A percentile compares a stretch with the other conserved stretches of the same genome.
phyloP scores from a whole-genome alignment of 2,888 invertebrate species.

The Xestoiulus laeticollis region DNA sequence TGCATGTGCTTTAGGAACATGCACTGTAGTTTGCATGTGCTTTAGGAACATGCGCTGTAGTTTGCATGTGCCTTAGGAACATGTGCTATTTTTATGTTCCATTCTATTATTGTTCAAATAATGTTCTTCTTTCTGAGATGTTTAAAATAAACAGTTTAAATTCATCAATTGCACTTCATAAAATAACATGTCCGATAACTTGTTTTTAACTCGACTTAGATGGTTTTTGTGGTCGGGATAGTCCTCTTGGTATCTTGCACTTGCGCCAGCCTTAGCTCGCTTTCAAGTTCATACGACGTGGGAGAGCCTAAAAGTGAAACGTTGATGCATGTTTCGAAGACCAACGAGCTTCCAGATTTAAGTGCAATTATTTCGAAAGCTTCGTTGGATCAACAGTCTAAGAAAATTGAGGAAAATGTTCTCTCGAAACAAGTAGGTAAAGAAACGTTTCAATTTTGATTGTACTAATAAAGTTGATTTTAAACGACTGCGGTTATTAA shows the following conservation, averaged over 20 bases:
- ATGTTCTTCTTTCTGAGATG: too few relatives aligned
- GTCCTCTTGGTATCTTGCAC: slow-evolving; percentile 46
- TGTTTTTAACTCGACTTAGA: background rate
- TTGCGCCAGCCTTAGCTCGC: background rate
- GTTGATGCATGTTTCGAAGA: background rate
- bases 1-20: too few relatives aligned
- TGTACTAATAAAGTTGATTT: too few relatives aligned
- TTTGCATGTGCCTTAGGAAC: too few relatives aligned
- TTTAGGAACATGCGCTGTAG: too few relatives aligned
- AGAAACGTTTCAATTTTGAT: background rate
- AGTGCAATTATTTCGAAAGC: background rate
- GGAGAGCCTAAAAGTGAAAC: background rate
- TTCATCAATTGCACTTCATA: too few relatives aligned
- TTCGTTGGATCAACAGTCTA: background rate
- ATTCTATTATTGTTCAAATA: too few relatives aligned
- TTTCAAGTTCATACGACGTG: background rate
- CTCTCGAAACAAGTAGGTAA: background rate
- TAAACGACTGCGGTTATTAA: background rate
- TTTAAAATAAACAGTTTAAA: too few relatives aligned
- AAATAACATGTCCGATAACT: too few relatives aligned
- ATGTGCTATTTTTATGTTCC: too few relatives aligned
- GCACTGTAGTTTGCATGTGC: too few relatives aligned
- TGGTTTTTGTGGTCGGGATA: slow-evolving; percentile 45
- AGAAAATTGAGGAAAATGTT: background rate
- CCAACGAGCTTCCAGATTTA: background rate